Conservation (phyloP, 1,140 invertebrate genomes). For the Listronotus bonariensis region DNA sequence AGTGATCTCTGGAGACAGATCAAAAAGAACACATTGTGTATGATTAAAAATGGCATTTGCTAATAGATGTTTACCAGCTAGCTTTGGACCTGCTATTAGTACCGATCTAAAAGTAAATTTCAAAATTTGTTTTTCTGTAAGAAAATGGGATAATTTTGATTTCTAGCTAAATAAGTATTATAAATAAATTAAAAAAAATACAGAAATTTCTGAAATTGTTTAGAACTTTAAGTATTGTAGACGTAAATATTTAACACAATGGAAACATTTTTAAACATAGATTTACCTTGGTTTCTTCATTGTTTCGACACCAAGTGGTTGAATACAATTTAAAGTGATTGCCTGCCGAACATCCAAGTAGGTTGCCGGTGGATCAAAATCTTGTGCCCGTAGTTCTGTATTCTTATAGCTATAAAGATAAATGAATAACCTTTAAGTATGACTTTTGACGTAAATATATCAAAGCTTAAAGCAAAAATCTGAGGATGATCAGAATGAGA, state of each 20-base stretch:
- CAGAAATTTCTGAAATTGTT: too few species aligned
- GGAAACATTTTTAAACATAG: too few species aligned
- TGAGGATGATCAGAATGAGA: too few species aligned
- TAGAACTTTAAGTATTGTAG: too few species aligned
- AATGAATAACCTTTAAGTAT: background rate
- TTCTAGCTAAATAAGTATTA: too few species aligned
- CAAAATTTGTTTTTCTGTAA: too few species aligned
- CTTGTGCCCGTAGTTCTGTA: constrained; percentile 42
- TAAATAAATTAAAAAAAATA: too few species aligned
- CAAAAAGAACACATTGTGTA: constrained; percentile 74
- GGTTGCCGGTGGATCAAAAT: constrained; percentile 60
- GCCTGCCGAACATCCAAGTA: constrained; percentile 72
- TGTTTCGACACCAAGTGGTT: constrained; percentile 73
- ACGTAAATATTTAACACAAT: too few species aligned
- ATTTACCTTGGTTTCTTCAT: constrained; percentile 65
- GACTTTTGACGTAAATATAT: too few species aligned
- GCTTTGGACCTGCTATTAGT: constrained; percentile 73
- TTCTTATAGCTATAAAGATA: constrained; percentile 47
- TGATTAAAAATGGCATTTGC: constrained; percentile 80
- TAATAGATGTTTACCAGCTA: constrained; percentile 78
- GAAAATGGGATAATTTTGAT: too few species aligned
- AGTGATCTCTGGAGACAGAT: constrained; percentile 77
- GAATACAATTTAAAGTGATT: constrained; percentile 74
- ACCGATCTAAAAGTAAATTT: constrained; percentile 63
- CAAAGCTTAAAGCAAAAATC: too few species aligned